A percentile compares a stretch with the other conserved stretches of the same genome.
These are phyloP conservation scores for Ennomos quercinarius DNA, from an alignment of 2,888 invertebrate genomes.

Conservation along the genomic window DNA sequence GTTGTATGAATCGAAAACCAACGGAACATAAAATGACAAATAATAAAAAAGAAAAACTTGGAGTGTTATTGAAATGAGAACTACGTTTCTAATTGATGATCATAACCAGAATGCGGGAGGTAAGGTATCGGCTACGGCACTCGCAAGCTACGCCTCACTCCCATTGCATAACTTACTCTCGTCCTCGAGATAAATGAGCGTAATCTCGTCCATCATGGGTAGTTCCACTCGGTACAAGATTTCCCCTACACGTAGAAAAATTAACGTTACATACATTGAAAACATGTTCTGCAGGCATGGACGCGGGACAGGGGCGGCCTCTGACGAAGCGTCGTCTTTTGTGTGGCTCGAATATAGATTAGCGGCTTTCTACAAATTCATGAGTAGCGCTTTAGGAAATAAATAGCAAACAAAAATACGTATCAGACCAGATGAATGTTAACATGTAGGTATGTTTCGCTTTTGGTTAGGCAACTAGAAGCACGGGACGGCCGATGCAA, in stretches of 20 bases:
- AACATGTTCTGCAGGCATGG: conserved; percentile 43
- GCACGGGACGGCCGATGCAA: conserved; percentile 72
- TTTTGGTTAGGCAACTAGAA: conserved; percentile 81
- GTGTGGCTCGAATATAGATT: conserved; percentile 47
- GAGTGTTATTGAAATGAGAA: conserved; percentile 85
- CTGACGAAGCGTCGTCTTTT: conserved; percentile 24
- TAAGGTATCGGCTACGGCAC: conserved; percentile 86
- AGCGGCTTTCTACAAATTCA: conserved; percentile 58
- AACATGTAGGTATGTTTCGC: conserved; percentile 56
- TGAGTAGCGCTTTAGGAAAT: conserved; percentile 71
- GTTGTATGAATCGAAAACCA: conserved; percentile 76
- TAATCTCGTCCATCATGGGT: conserved; percentile 97
- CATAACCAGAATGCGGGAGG: conserved; percentile 87
- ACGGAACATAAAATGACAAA: conserved; percentile 77
- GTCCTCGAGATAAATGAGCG: conserved; percentile 97
- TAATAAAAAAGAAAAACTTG: conserved; percentile 72
- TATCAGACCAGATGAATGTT: conserved; percentile 59
- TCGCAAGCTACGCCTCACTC: conserved; percentile 88
- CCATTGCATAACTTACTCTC: conserved; percentile 89
- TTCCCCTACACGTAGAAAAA: conserved; percentile 89
- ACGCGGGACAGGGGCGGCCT: conserved; percentile 18
- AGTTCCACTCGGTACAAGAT: conserved; percentile 97
- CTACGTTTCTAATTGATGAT: conserved; percentile 86
- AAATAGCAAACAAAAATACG: conserved; percentile 69
- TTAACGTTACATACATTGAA: conserved; percentile 82